Conservation (phyloP, 2,113 vertebrate genomes). For the Tyto alba region DNA sequence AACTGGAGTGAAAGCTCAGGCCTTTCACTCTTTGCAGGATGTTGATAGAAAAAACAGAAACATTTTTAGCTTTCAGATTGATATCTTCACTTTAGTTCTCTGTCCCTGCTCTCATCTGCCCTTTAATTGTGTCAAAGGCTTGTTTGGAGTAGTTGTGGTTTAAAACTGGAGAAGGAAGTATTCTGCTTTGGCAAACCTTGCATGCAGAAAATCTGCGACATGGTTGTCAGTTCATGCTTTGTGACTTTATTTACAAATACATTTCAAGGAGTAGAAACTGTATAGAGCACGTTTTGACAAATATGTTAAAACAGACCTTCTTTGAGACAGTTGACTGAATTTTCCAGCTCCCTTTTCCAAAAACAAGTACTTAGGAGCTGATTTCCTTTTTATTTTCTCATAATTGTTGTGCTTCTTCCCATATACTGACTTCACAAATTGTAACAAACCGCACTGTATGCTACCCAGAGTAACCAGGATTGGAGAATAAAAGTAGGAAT, state of each 20-base stretch:
- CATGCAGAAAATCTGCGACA: neutral
- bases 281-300: neutral
- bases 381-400: neutral
- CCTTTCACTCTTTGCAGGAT: neutral
- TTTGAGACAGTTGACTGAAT: neutral
- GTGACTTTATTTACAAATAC: neutral
- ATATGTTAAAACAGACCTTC: neutral
- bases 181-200: neutral
- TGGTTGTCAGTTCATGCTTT: neutral
- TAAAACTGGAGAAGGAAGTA: neutral
- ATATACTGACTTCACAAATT: neutral
- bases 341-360: neutral
- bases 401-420: neutral
- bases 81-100: neutral
- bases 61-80: neutral
- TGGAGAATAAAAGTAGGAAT: neutral
- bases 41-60: neutral
- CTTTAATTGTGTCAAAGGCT: neutral
- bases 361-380: neutral
- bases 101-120: neutral
- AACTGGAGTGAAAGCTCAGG: neutral
- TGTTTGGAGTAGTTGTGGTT: constrained; percentile 1
- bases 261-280: neutral
- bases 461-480: neutral
- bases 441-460: neutral